Percentiles rank a stretch among this genome's conserved stretches.
phyloP scores from a whole-genome alignment of 53 echinoderm and acorn worm genomes.

The Pentamera pediparva region DNA sequence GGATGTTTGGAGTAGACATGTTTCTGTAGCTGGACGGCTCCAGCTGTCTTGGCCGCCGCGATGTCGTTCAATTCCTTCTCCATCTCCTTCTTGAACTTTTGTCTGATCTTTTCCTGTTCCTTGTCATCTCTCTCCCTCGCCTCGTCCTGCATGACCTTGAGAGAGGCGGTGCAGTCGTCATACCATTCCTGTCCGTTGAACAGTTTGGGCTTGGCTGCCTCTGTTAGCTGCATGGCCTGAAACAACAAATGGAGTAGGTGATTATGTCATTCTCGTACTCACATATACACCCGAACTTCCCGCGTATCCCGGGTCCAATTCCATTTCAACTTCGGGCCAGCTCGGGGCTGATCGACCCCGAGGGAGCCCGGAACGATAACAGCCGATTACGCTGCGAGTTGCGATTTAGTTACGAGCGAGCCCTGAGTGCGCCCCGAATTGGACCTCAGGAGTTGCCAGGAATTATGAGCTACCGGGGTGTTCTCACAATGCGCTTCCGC shows the following conservation, averaged over 20 bases:
- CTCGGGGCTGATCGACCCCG: too few species aligned
- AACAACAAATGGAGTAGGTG: not conserved
- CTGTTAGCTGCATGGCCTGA: conserved; percentile 19
- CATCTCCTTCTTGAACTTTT: conserved; percentile 6
- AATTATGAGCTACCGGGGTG: too few species aligned
- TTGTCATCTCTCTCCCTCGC: not conserved
- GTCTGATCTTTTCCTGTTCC: not conserved
- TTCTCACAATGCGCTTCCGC: too few species aligned
- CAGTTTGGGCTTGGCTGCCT: conserved; percentile 7
- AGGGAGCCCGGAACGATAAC: too few species aligned
- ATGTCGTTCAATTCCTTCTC: conserved; percentile 3
- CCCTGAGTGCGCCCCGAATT: too few species aligned
- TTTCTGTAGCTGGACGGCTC: not conserved
- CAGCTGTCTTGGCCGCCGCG: not conserved
- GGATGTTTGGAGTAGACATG: conserved; percentile 28
- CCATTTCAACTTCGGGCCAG: too few species aligned
- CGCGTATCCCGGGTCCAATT: too few species aligned
- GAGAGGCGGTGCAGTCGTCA: conserved; percentile 1
- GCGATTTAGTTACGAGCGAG: too few species aligned
- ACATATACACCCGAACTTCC: too few species aligned
- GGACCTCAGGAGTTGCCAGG: too few species aligned
- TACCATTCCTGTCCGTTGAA: conserved; percentile 18
- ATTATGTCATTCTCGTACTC: too few species aligned
- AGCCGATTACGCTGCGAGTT: too few species aligned
- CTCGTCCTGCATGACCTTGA: conserved; percentile 11